Conservation (phyloP, 1,140 invertebrate genomes). For the Papilio polyxenes region DNA sequence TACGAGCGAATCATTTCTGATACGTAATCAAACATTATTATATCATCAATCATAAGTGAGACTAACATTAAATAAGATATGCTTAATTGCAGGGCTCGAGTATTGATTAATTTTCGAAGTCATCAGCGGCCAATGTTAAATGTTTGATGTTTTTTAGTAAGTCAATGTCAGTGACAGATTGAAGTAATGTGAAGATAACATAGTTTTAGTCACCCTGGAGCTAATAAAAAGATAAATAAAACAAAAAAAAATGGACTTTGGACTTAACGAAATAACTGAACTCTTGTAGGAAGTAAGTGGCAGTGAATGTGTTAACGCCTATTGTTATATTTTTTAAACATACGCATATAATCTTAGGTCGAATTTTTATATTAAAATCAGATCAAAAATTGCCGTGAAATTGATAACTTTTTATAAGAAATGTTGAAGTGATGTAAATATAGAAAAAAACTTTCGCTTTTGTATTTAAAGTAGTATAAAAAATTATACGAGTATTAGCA, state of each 20-base stretch:
- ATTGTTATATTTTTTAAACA: not conserved
- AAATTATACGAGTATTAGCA: slow-evolving; percentile 37
- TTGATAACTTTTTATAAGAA: not conserved
- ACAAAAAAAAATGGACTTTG: not conserved
- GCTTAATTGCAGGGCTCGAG: slow-evolving; percentile 21
- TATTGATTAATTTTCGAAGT: slow-evolving; percentile 45
- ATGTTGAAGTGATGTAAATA: not conserved
- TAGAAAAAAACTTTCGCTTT: not conserved
- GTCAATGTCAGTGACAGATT: slow-evolving; percentile 26
- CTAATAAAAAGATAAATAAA: not conserved
- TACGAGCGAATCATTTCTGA: slow-evolving; percentile 43
- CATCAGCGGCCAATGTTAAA: slow-evolving; percentile 19
- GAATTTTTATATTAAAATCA: not conserved
- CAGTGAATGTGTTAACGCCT: not conserved
- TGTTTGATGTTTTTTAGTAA: slow-evolving; percentile 11
- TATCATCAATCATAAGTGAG: slow-evolving; percentile 53
- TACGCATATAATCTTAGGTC: not conserved
- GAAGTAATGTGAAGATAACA: not conserved
- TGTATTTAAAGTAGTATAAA: slow-evolving; percentile 8
- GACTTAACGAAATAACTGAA: not conserved
- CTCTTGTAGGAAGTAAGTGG: not conserved
- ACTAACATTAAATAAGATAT: not conserved
- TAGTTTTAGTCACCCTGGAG: not conserved
- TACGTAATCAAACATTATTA: slow-evolving; percentile 51
- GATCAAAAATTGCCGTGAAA: not conserved